These are phyloP conservation scores for Nyctibius grandis DNA, from an alignment of 2,797 vertebrate genomes.

Conservation along the genomic window DNA sequence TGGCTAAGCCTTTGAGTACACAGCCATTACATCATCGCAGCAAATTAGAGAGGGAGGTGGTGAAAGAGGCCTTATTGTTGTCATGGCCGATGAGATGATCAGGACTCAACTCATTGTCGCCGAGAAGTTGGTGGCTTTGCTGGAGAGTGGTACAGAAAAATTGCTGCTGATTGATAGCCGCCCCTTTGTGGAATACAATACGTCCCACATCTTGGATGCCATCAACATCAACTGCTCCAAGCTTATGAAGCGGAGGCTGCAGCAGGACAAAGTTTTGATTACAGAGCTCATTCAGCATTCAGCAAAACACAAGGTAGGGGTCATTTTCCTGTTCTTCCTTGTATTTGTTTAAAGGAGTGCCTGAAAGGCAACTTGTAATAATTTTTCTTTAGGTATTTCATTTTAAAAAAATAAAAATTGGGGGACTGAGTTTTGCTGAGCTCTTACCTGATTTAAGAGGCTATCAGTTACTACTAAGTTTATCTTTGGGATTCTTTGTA, in stretches of 20 bases:
- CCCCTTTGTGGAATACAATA: slow-evolving; percentile 94
- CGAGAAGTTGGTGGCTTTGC: slow-evolving; percentile 87
- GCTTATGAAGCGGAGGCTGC: slow-evolving; percentile 94
- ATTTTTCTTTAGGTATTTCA: not conserved
- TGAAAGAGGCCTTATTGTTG: slow-evolving; percentile 66
- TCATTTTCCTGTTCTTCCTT: not conserved
- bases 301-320: slow-evolving; percentile 87
- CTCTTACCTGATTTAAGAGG: not conserved
- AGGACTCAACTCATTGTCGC: slow-evolving; percentile 77
- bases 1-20: slow-evolving; percentile 84
- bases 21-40: slow-evolving; percentile 77
- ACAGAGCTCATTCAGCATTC: slow-evolving; percentile 93
- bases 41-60: slow-evolving; percentile 71
- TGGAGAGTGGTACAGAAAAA: slow-evolving; percentile 87
- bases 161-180: slow-evolving; percentile 93
- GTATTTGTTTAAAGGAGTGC: not conserved
- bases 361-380: not conserved
- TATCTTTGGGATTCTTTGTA: not conserved
- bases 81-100: slow-evolving; percentile 75
- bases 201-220: slow-evolving; percentile 91
- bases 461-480: not conserved
- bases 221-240: slow-evolving; percentile 97
- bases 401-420: not conserved
- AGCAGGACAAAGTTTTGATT: slow-evolving; percentile 95
- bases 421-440: not conserved